Percentiles rank a stretch among this genome's conserved stretches.
Conservation (phyloP, 2,888 invertebrate species). For the Brachypterus glaber region DNA sequence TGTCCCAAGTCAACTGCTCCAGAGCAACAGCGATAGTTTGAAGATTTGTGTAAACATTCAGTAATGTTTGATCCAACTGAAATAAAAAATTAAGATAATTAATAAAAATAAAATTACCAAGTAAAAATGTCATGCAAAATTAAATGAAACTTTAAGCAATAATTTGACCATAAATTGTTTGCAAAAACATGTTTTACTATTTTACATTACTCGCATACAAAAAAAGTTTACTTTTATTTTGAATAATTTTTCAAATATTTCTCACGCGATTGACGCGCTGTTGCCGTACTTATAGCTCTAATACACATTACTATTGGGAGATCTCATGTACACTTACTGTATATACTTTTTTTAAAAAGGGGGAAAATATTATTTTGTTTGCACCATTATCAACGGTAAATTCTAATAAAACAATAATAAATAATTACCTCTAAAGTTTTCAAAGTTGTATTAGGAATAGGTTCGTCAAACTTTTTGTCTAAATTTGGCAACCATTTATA, state of each 20-base stretch:
- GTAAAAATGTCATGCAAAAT: constrained; percentile 1
- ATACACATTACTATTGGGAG: too few species aligned
- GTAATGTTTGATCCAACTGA: constrained; percentile 46
- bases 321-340: too few species aligned
- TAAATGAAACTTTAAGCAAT: not conserved
- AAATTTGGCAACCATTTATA: constrained; percentile 48
- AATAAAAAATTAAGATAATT: constrained; percentile 23
- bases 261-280: too few species aligned
- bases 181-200: too few species aligned
- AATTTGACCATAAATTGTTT: too few species aligned
- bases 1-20: constrained; percentile 53
- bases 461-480: constrained; percentile 43
- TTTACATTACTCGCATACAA: too few species aligned
- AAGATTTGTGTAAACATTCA: constrained; percentile 55
- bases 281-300: too few species aligned
- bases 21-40: constrained; percentile 63
- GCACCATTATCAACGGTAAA: too few species aligned
- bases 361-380: constrained; percentile 4
- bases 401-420: too few species aligned
- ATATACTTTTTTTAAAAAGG: too few species aligned
- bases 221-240: too few species aligned
- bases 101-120: constrained; percentile 2
- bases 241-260: too few species aligned
- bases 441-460: constrained; percentile 37
- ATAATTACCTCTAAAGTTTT: constrained; percentile 40